Base-by-base conservation (phyloP, 1,140 invertebrate genomes). In the Brachionus plicatilis region DNA sequence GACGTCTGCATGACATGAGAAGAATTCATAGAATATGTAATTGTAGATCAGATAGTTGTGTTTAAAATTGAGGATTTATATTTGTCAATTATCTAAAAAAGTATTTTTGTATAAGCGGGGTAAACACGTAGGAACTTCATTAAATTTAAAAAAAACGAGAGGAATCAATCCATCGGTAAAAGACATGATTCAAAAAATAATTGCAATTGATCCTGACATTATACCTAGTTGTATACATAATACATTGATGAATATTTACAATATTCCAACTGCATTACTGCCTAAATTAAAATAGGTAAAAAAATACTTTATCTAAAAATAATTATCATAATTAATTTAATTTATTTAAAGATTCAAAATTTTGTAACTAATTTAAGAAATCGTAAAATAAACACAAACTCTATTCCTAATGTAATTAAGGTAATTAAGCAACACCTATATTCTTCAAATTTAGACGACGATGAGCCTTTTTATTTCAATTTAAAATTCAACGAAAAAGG, bases 381-480 rank as follows among this genome's bases (percentile, higher is more conserved):
- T 72, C 6, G 68, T 41, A 72, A 72, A 43, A n/a, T 72, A 17
- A 45, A 72, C 68, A 37, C 29, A 41, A 72, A 72, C 37, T 72
- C 68, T 33, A 72, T 72, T n/a, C 9, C 29, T n/a, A 41, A 37
- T 41, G 68, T 72, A 11, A 37, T 72, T 72, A 2, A 72, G 12
- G 17, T 41, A 41, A 20, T 45, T 41, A 72, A 72, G 37, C n/a
- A 20, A 72, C 37, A 72, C 29, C 41, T 72, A 17, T 72, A 41
- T 43, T 72, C 68, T 33, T 43, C 29, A 11, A 41, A 72, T 9
- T 41, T 72, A 41, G 33, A 14, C 14, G 68, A 72, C 8, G 29
- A 72, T 43, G 68, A 72, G 17, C 68, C 68, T 20, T 72, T 72
- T 45, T 70, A 45, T 72, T 37, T 72, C 33, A 72, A 72, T 41